These are phyloP conservation scores for Hippotragus niger DNA, from an alignment of 2,113 vertebrate species.

Conservation along the genomic window DNA sequence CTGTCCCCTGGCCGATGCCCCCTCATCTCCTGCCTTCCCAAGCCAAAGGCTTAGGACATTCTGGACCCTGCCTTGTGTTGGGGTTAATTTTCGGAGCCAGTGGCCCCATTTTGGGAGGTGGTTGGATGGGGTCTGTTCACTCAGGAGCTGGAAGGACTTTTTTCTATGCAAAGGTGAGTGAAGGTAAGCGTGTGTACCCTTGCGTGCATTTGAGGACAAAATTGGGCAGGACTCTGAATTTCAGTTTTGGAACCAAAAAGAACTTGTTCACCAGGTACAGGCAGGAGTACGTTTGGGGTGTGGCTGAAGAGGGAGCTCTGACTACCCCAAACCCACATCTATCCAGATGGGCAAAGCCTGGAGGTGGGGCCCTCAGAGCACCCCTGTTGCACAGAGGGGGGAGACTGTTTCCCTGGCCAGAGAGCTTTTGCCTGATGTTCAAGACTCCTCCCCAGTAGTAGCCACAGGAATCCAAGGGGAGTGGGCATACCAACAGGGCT, in stretches of 20 bases:
- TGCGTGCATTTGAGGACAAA: not conserved
- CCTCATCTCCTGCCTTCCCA: not conserved
- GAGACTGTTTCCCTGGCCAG: not conserved
- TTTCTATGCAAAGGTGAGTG: not conserved
- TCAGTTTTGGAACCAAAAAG: not conserved
- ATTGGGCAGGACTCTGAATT: not conserved
- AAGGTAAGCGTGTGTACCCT: not conserved
- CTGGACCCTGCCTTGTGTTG: not conserved
- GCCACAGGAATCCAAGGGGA: not conserved
- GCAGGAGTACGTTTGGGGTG: not conserved
- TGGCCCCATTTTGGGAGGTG: not conserved
- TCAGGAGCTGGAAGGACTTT: not conserved
- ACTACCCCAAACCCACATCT: not conserved
- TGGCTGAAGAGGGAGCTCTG: not conserved
- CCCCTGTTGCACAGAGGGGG: not conserved
- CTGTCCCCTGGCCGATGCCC: not conserved
- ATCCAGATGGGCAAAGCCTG: not conserved
- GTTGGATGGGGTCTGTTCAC: not conserved
- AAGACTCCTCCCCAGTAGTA: not conserved
- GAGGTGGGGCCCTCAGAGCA: not conserved
- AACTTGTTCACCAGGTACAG: not conserved
- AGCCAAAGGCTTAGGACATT: not conserved
- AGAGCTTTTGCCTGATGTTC: not conserved
- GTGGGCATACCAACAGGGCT: not conserved
- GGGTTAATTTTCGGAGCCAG: not conserved